phyloP scores from a whole-genome alignment of 2,113 vertebrate genomes.

The Petromus typicus region DNA sequence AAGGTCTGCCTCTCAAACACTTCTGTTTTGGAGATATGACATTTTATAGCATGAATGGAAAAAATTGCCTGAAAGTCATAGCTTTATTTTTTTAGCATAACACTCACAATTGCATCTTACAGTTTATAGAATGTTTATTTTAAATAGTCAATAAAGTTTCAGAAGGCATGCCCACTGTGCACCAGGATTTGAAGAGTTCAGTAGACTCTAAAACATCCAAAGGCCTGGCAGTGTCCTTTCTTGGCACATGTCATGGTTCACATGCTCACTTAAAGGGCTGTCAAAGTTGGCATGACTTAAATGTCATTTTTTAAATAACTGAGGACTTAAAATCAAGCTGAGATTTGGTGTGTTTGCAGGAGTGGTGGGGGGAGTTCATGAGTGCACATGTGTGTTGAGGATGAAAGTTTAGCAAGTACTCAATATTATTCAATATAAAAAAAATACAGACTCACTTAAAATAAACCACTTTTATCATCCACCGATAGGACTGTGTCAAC shows the following conservation, averaged over 20 bases:
- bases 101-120: conserved; percentile 29
- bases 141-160: not conserved
- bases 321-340: conserved; percentile 75
- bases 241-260: conserved; percentile 12
- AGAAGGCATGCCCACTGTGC: not conserved
- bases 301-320: conserved; percentile 85
- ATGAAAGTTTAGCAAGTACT: conserved; percentile 83
- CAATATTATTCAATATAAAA: conserved; percentile 80
- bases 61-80: conserved; percentile 70
- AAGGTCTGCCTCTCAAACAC: conserved; percentile 76
- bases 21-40: conserved; percentile 80
- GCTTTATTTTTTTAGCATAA: not conserved
- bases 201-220: not conserved
- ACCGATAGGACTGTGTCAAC: conserved; percentile 52
- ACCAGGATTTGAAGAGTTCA: conserved; percentile 36
- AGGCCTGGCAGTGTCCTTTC: conserved; percentile 30
- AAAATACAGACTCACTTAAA: conserved; percentile 75
- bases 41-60: conserved; percentile 79
- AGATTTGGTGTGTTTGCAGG: conserved; percentile 47
- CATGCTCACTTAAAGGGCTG: conserved; percentile 69
- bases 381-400: conserved; percentile 39
- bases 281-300: conserved; percentile 82
- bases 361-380: not conserved
- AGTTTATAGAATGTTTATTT: conserved; percentile 63
- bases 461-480: conserved; percentile 57